phyloP scores from a whole-genome alignment of 2,113 vertebrate species.

The Odobenus rosmarus region DNA sequence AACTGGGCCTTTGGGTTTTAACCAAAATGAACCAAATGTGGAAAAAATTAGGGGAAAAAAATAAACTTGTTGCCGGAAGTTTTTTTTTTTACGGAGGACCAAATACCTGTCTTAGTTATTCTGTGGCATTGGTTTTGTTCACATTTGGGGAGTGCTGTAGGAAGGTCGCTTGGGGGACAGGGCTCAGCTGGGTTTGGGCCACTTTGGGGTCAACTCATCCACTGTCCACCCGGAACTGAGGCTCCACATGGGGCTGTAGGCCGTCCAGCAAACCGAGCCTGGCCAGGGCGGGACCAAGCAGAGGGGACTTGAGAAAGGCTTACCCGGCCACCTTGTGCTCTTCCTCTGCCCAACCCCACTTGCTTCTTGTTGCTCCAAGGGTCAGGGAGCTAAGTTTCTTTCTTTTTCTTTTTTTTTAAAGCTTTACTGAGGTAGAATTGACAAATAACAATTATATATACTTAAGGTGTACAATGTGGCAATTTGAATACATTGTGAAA shows the following conservation, averaged over 20 bases:
- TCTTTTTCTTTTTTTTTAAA: too few relatives aligned
- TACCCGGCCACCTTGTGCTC: rapidly evolving
- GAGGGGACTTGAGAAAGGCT: rapidly evolving
- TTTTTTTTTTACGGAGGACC: constrained; percentile 30
- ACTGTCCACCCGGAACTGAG: constrained; percentile 5
- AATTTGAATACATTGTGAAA: neutral
- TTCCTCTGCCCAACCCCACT: neutral
- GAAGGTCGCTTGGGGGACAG: neutral
- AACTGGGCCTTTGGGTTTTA: constrained; percentile 14
- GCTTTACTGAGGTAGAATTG: neutral
- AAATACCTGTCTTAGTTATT: neutral
- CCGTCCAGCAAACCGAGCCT: rapidly evolving
- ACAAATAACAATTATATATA: neutral
- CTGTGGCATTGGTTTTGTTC: constrained; percentile 16
- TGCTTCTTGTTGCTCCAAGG: neutral
- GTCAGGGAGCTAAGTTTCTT: neutral
- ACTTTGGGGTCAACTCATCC: neutral
- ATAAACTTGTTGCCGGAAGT: constrained; percentile 31
- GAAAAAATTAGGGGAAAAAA: neutral
- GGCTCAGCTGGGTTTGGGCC: constrained; percentile 20
- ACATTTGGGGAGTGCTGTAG: neutral
- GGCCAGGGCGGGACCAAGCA: rapidly evolving
- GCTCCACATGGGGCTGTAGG: rapidly evolving
- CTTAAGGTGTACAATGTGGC: neutral
- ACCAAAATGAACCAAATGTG: neutral